These are phyloP conservation scores for Myripristis murdjan DNA, from an alignment of 2,797 vertebrate genomes.

Conservation along the genomic window DNA sequence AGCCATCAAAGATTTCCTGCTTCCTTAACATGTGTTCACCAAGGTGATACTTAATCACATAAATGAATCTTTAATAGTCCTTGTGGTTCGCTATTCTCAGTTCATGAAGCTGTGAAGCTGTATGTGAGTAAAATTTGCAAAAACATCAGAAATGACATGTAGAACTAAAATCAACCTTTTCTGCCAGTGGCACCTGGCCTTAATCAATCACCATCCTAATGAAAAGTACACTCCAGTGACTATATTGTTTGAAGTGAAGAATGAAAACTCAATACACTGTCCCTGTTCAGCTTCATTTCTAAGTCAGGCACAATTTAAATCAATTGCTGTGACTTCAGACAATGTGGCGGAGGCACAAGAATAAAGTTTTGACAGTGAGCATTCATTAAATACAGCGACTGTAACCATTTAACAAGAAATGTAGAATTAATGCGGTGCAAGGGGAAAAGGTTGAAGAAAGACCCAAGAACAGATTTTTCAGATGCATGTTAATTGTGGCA, in stretches of 20 bases:
- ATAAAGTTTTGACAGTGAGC: constrained; percentile 51
- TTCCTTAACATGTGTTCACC: no score
- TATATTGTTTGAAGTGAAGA: constrained; percentile 47
- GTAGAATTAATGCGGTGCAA: constrained; percentile 49
- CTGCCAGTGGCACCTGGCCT: constrained; percentile 20
- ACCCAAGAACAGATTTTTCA: constrained; percentile 32
- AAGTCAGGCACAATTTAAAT: constrained; percentile 70
- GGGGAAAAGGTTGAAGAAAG: constrained; percentile 34
- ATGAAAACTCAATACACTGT: constrained; percentile 54
- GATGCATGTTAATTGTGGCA: constrained; percentile 38
- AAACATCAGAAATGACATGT: constrained; percentile 1
- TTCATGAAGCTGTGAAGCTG: background rate
- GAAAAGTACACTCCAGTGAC: constrained; percentile 36
- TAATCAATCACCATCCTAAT: constrained; percentile 52
- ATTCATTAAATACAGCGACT: constrained; percentile 65
- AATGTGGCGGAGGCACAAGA: constrained; percentile 37
- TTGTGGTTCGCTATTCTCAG: background rate
- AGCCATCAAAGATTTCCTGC: no score
- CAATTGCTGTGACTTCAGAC: constrained; percentile 52
- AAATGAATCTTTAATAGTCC: background rate
- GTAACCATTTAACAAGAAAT: constrained; percentile 45
- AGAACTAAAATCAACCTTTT: constrained; percentile 15
- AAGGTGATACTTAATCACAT: background rate
- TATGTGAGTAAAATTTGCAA: constrained; percentile 12
- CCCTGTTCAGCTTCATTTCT: constrained; percentile 57